phyloP scores from a whole-genome alignment of 2,888 invertebrate genomes.

The Synergus laeviventris region DNA sequence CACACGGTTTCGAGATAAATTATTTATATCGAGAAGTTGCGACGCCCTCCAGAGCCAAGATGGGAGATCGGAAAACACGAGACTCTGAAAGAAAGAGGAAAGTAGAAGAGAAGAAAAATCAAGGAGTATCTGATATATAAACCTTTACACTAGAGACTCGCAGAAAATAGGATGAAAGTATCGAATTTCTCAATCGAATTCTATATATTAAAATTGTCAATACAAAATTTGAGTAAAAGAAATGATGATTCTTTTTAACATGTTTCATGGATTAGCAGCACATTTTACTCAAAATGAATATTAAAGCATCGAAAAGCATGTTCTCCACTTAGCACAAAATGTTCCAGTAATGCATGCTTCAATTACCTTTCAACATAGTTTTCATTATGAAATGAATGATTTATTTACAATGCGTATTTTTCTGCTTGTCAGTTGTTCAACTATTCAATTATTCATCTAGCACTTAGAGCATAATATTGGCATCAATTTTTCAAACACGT shows the following conservation, averaged over 20 bases:
- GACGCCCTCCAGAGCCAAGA: constrained; percentile 52
- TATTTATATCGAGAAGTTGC: constrained; percentile 63
- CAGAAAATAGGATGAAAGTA: neutral
- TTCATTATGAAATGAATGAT: neutral
- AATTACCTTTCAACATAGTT: neutral
- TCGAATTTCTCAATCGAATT: neutral
- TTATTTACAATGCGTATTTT: neutral
- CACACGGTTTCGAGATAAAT: constrained; percentile 60
- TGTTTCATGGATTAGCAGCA: neutral
- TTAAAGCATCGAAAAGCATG: neutral
- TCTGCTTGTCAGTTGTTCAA: neutral
- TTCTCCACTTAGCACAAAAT: neutral
- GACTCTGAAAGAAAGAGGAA: constrained; percentile 32
- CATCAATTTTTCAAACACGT: constrained; percentile 9
- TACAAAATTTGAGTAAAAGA: neutral
- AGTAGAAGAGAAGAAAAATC: constrained; percentile 27
- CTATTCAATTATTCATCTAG: neutral
- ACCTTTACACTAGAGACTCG: neutral
- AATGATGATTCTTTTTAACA: neutral
- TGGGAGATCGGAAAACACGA: constrained; percentile 37
- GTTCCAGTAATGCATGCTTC: neutral
- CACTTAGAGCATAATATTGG: neutral
- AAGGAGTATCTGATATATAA: neutral
- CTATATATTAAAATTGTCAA: neutral
- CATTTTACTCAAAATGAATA: neutral